Conservation (phyloP, 2,888 invertebrate genomes). For the Lathronympha strigana region DNA sequence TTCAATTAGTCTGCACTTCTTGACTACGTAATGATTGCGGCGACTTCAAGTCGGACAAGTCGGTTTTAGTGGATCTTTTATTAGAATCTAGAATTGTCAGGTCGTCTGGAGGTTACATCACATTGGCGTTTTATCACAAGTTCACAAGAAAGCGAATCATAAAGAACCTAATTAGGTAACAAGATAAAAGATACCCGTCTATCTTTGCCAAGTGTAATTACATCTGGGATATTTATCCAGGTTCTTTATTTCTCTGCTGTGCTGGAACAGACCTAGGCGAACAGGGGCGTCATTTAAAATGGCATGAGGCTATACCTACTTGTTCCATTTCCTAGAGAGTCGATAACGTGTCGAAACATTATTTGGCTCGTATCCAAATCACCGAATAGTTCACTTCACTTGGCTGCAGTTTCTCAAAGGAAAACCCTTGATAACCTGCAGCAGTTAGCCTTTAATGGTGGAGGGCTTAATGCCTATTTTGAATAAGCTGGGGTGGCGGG, state of each 20-base stretch:
- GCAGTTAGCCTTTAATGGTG: conserved; percentile 62
- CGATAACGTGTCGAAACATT: conserved; percentile 56
- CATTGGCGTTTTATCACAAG: conserved; percentile 36
- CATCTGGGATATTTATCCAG: conserved; percentile 29
- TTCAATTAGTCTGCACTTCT: conserved; percentile 24
- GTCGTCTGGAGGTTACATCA: conserved; percentile 46
- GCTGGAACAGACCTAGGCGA: conserved; percentile 27
- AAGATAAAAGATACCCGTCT: conserved; percentile 27
- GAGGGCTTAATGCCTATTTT: conserved; percentile 67
- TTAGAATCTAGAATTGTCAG: conserved; percentile 35
- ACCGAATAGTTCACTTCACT: conserved; percentile 51
- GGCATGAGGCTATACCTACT: conserved; percentile 27
- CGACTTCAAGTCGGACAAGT: background rate
- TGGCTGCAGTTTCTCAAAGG: conserved; percentile 59
- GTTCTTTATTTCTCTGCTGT: conserved; percentile 33
- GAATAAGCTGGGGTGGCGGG: conserved; percentile 61
- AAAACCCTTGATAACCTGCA: conserved; percentile 67
- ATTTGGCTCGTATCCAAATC: conserved; percentile 67
- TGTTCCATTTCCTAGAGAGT: conserved; percentile 33
- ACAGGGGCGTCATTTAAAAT: conserved; percentile 34
- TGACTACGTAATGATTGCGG: conserved; percentile 10
- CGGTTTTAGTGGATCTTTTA: conserved; percentile 6
- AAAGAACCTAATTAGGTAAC: conserved; percentile 36
- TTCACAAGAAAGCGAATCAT: conserved; percentile 30
- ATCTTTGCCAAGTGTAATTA: conserved; percentile 38